Percentiles rank a stretch among this genome's conserved stretches.
These are phyloP conservation scores for Cybosia mesomella DNA, from an alignment of 2,888 invertebrate species.

Conservation along the genomic window DNA sequence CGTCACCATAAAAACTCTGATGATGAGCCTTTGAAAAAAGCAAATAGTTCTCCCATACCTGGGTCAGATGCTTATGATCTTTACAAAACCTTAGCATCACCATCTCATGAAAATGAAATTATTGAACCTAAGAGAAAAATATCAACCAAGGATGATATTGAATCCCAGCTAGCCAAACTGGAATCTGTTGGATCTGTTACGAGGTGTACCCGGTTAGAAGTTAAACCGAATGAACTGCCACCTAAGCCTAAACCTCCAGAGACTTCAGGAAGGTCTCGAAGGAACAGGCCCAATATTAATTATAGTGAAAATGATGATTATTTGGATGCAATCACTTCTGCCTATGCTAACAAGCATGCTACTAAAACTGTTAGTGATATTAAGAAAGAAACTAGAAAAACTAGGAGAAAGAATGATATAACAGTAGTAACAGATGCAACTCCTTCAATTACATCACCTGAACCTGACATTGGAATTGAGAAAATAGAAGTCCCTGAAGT, in stretches of 20 bases:
- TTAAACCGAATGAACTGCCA: constrained; percentile 69
- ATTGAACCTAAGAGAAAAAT: constrained; percentile 59
- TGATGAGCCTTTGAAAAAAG: constrained; percentile 73
- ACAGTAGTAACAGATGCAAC: constrained; percentile 1
- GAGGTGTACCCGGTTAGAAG: constrained; percentile 71
- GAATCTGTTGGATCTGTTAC: constrained; percentile 65
- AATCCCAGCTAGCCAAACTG: constrained; percentile 72
- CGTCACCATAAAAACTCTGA: constrained; percentile 80
- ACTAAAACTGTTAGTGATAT: constrained; percentile 78
- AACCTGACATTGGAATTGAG: constrained; percentile 58
- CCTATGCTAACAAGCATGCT: constrained; percentile 67
- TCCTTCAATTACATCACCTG: constrained; percentile 42
- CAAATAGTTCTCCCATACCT: constrained; percentile 81
- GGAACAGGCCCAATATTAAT: constrained; percentile 82
- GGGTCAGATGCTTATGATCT: constrained; percentile 83
- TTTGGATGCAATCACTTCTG: constrained; percentile 80
- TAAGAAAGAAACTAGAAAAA: constrained; percentile 78
- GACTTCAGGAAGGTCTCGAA: constrained; percentile 74
- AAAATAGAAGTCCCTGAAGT: constrained; percentile 62
- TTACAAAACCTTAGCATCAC: constrained; percentile 84
- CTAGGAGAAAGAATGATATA: constrained; percentile 72
- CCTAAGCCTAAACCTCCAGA: constrained; percentile 82
- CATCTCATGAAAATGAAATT: constrained; percentile 68
- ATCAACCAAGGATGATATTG: constrained; percentile 71
- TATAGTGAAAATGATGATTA: constrained; percentile 87